Evolutionary conservation across 2,113 vertebrate genomes (phyloP).

Genomic region (Glaucomys volans): DNA sequence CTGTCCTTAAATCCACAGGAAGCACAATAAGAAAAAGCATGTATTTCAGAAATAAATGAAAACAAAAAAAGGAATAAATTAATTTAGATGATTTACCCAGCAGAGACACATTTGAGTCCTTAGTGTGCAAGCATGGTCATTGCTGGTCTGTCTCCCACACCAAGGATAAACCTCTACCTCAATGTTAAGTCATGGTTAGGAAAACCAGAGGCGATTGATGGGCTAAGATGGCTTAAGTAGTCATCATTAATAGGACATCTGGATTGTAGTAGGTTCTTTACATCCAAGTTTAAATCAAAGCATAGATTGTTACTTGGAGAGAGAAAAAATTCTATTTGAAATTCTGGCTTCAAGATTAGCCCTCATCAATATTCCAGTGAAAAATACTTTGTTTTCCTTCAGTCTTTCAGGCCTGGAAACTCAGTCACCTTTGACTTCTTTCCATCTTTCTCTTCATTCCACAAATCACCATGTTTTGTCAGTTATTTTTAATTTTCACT

Average conservation of each 20-base stretch:
- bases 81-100: conserved; percentile 37
- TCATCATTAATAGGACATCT: neutral
- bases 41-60: conserved; percentile 59
- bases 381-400: neutral
- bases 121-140: conserved; percentile 58
- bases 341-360: neutral
- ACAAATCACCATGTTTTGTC: neutral
- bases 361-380: neutral
- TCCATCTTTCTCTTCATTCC: neutral
- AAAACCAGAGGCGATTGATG: neutral
- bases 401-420: neutral
- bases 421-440: neutral
- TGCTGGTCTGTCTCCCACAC: neutral
- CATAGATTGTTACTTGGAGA: neutral
- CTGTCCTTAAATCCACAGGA: neutral
- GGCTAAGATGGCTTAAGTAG: conserved; percentile 18
- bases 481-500: no score
- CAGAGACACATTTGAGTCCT: conserved; percentile 62
- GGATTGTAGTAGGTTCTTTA: conserved; percentile 30
- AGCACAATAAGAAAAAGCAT: neutral
- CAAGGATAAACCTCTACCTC: rapidly evolving
- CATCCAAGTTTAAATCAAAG: neutral
- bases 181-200: conserved; percentile 35
- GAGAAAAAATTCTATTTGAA: neutral
- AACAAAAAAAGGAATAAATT: conserved; percentile 57